phyloP scores from a whole-genome alignment of 2,113 vertebrate genomes.

The Antechinus flavipes region DNA sequence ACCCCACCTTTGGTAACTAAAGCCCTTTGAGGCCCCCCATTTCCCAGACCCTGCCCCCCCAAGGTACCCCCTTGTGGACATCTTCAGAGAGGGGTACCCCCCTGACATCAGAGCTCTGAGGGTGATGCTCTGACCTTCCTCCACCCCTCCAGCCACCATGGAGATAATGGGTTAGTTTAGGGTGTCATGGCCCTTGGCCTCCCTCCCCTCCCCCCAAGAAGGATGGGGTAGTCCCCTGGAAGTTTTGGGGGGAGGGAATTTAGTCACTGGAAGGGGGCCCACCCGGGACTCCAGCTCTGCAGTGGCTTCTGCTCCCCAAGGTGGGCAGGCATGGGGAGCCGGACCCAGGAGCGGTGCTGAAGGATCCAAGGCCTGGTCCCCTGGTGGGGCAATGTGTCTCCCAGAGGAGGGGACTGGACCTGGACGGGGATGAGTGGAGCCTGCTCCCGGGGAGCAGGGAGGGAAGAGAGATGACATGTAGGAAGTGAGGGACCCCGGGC shows the following conservation, averaged over 20 bases:
- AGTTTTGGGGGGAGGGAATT: constrained; percentile 52
- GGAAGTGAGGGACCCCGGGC: constrained; percentile 53
- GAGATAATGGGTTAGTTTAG: constrained; percentile 61
- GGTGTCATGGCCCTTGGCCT: constrained; percentile 75
- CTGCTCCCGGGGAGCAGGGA: background rate
- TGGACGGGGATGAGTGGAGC: background rate
- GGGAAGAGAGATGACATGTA: background rate
- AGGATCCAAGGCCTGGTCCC: background rate
- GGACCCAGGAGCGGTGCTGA: constrained; percentile 28
- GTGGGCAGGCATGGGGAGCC: constrained; percentile 41
- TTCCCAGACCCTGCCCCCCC: constrained; percentile 68
- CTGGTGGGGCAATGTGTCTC: constrained; percentile 26
- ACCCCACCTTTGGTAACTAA: constrained; percentile 88
- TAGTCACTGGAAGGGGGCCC: constrained; percentile 53
- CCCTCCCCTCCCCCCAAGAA: constrained; percentile 74
- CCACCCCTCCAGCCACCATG: constrained; percentile 67
- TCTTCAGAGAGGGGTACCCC: constrained; percentile 70
- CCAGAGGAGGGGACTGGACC: constrained; percentile 45
- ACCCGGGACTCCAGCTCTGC: constrained; percentile 65
- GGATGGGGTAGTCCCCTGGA: constrained; percentile 62
- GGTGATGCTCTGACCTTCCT: constrained; percentile 43
- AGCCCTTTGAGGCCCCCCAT: constrained; percentile 85
- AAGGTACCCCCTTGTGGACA: constrained; percentile 66
- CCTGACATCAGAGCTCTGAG: constrained; percentile 71
- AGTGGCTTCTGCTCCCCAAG: background rate